These are phyloP conservation scores for Bimastos eiseni DNA, from an alignment of 2,888 invertebrate species.

Conservation along the genomic window DNA sequence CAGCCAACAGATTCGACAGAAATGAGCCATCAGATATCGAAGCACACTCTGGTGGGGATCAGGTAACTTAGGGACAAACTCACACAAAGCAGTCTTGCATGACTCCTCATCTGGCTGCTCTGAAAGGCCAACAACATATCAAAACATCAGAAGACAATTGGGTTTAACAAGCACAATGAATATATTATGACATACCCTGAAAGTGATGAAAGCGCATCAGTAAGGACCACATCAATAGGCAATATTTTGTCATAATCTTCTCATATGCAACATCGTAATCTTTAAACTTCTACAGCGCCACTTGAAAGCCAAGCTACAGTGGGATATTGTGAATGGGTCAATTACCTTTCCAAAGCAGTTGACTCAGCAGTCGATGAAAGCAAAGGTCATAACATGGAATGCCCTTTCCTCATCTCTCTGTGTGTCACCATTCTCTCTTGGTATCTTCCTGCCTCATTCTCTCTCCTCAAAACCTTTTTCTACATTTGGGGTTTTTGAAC, in stretches of 20 bases:
- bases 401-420: no score
- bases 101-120: not conserved
- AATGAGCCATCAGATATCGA: constrained; percentile 72
- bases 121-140: not conserved
- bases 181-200: not conserved
- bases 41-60: constrained; percentile 71
- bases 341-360: not conserved
- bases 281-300: no score
- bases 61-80: constrained; percentile 70
- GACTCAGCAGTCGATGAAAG: not conserved
- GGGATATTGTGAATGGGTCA: not conserved
- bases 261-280: no score
- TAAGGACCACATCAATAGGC: not conserved
- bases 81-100: not conserved
- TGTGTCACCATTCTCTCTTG: no score
- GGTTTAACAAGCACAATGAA: not conserved
- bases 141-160: not conserved
- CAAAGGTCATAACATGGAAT: not conserved
- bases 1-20: constrained; percentile 66
- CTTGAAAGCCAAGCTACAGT: not conserved
- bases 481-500: no score
- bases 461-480: no score
- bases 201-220: not conserved
- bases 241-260: not conserved
- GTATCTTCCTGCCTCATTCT: no score